Percentiles rank a stretch among this genome's conserved stretches.
Evolutionary conservation across 2,113 vertebrate genomes (phyloP).

Genomic region (Macquaria australasica): DNA sequence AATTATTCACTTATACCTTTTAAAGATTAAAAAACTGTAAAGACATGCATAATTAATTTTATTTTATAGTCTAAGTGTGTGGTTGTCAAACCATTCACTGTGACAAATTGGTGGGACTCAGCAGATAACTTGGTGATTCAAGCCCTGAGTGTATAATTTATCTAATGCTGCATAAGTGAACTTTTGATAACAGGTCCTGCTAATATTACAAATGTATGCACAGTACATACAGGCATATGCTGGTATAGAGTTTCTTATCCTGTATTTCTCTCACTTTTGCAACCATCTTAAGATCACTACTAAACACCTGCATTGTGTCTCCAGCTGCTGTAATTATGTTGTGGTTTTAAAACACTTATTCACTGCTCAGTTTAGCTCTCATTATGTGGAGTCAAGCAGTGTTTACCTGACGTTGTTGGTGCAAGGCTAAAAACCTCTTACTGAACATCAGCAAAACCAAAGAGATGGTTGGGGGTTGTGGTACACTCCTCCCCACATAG

Average conservation of each 20-base stretch:
- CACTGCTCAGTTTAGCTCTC: background rate
- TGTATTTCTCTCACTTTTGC: background rate
- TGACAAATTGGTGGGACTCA: conserved; percentile 46
- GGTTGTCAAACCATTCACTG: conserved; percentile 48
- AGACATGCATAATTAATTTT: conserved; percentile 34
- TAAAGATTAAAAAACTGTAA: conserved; percentile 50
- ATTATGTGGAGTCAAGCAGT: background rate
- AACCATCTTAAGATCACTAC: background rate
- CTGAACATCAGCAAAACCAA: background rate
- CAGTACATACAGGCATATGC: background rate
- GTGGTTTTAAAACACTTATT: background rate
- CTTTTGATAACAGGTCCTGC: background rate
- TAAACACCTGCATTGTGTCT: background rate
- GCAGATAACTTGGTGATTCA: conserved; percentile 32
- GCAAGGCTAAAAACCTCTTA: background rate
- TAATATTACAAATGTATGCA: background rate
- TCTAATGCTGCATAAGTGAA: background rate
- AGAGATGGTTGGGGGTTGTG: background rate
- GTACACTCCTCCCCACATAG: no score
- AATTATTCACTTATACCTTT: conserved; percentile 52
- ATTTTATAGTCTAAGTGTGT: conserved; percentile 37
- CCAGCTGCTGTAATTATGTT: background rate
- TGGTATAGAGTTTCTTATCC: background rate
- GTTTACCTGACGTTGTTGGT: background rate
- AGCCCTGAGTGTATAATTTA: conserved; percentile 1